phyloP scores from a whole-genome alignment of 2,888 invertebrate species.

The Kuschelorhynchus macadamiae region DNA sequence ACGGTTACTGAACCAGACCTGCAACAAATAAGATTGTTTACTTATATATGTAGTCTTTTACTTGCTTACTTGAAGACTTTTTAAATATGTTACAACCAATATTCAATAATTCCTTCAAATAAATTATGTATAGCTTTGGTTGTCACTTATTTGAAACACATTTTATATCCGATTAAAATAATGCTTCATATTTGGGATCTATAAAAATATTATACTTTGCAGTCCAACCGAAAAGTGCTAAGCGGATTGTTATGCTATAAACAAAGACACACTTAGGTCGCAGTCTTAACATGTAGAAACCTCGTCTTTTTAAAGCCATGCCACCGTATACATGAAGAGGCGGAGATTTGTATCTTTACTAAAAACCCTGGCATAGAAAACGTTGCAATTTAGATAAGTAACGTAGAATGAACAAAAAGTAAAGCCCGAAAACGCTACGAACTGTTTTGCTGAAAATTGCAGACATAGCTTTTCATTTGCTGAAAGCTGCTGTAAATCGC shows the following conservation, averaged over 20 bases:
- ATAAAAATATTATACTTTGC: too few species aligned
- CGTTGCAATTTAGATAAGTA: constrained; percentile 64
- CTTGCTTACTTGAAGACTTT: too few species aligned
- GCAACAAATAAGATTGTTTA: constrained; percentile 65
- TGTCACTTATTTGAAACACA: too few species aligned
- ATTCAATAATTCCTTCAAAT: too few species aligned
- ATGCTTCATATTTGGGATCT: too few species aligned
- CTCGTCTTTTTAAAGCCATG: not conserved
- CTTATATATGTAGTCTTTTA: too few species aligned
- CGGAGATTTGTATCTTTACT: constrained; percentile 21
- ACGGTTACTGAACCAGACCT: constrained; percentile 99
- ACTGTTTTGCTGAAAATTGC: constrained; percentile 61
- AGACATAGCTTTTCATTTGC: constrained; percentile 58
- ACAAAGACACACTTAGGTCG: not conserved
- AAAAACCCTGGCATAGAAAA: constrained; percentile 55
- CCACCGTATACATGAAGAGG: constrained; percentile 3
- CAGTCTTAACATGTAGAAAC: not conserved
- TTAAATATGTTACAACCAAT: too few species aligned
- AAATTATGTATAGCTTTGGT: too few species aligned
- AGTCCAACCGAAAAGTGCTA: too few species aligned
- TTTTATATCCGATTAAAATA: too few species aligned
- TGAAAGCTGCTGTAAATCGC: constrained; percentile 36
- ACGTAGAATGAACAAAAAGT: constrained; percentile 55
- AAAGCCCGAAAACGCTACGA: constrained; percentile 47
- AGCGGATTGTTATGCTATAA: not conserved